phyloP scores from a whole-genome alignment of 2,113 vertebrate species.

The Phaethornis superciliosus region DNA sequence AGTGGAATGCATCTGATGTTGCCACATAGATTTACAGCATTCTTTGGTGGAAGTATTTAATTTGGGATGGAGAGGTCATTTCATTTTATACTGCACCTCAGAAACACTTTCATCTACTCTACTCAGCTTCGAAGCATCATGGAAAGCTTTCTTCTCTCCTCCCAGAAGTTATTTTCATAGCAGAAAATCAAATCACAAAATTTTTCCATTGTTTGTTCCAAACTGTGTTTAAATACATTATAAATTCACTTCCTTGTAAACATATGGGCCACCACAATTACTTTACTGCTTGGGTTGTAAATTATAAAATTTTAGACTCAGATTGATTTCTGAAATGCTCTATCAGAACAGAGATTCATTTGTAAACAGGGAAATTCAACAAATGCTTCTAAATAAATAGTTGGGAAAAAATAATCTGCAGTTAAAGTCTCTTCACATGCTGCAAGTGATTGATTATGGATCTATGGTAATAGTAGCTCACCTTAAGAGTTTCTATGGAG shows the following conservation, averaged over 20 bases:
- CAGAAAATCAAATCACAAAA: background rate
- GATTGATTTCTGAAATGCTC: background rate
- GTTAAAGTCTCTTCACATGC: background rate
- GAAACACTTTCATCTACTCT: background rate
- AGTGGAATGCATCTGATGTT: background rate
- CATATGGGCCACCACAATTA: background rate
- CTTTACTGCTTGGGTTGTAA: background rate
- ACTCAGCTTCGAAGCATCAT: background rate
- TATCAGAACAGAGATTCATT: background rate
- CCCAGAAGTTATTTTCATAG: background rate
- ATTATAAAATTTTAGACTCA: background rate
- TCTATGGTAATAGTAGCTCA: background rate
- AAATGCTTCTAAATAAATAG: background rate
- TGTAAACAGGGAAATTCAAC: background rate
- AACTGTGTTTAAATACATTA: background rate
- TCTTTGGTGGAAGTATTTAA: background rate
- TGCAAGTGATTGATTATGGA: constrained; percentile 27
- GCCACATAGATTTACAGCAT: background rate
- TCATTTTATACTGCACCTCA: background rate
- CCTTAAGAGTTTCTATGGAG: background rate
- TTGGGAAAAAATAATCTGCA: background rate
- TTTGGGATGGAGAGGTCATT: background rate
- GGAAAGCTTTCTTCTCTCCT: background rate
- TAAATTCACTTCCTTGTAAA: background rate
- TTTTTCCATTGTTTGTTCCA: background rate